Conservation (phyloP, 2,113 vertebrate genomes). For the Pelobates fuscus region DNA sequence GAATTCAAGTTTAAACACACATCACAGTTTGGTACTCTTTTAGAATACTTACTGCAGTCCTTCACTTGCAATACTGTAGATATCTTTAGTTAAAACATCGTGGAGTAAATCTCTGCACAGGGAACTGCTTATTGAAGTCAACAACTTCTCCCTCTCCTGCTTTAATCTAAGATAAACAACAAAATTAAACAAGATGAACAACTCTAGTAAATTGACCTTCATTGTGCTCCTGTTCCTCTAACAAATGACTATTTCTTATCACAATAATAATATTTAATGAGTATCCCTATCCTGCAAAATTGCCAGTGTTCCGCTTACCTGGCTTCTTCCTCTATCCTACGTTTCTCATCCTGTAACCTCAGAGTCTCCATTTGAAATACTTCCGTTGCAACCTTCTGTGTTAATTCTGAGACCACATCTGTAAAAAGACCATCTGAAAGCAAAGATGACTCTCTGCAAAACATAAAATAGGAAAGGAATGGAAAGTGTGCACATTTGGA, state of each 20-base stretch:
- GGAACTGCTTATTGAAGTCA: conserved; percentile 72
- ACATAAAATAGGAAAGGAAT: not conserved
- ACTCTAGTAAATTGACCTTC: no score
- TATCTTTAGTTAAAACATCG: conserved; percentile 73
- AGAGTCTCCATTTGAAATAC: conserved; percentile 69
- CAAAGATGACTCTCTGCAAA: not conserved
- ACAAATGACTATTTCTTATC: no score
- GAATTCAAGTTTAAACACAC: no score
- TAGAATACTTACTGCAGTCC: conserved; percentile 82
- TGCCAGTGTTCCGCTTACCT: conserved; percentile 63
- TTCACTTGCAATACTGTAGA: conserved; percentile 64
- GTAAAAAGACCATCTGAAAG: conserved; percentile 68
- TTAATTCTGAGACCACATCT: conserved; percentile 69
- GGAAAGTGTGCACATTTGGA: no score
- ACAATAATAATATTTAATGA: no score
- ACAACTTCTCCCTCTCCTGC: conserved; percentile 74
- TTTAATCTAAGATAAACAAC: conserved; percentile 68
- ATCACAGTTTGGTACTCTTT: no score
- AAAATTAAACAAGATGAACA: not conserved
- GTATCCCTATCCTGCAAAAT: no score
- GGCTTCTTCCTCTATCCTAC: conserved; percentile 74
- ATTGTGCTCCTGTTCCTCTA: no score
- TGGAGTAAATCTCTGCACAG: conserved; percentile 75
- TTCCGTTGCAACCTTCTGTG: conserved; percentile 65
- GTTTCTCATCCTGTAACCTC: conserved; percentile 74